phyloP scores from a whole-genome alignment of 1,140 invertebrate genomes.

The Drosophila ohnishii region DNA sequence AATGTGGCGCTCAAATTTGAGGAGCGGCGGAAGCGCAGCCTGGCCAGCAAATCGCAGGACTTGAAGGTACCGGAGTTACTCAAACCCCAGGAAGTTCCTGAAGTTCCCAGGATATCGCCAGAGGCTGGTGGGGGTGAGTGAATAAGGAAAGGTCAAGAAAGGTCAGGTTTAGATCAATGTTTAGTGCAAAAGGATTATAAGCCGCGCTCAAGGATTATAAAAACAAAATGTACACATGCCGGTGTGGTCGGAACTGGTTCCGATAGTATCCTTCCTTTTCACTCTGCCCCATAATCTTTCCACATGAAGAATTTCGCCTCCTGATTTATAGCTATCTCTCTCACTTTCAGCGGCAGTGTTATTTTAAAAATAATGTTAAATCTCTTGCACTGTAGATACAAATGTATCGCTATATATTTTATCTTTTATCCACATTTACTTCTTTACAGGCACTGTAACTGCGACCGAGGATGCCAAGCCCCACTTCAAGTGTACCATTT shows the following conservation, averaged over 20 bases:
- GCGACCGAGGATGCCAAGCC: neutral
- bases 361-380: neutral
- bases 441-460: neutral
- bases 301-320: neutral
- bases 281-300: neutral
- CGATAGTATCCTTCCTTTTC: neutral
- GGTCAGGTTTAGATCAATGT: neutral
- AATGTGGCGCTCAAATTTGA: conserved; percentile 64
- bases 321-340: neutral
- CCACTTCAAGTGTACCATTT: conserved; percentile 16
- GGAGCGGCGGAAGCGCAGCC: conserved; percentile 51
- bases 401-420: neutral
- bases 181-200: too few species aligned
- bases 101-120: neutral
- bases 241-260: too few species aligned
- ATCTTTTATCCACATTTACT: neutral
- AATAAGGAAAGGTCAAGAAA: neutral
- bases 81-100: neutral
- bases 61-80: neutral
- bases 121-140: conserved; percentile 2
- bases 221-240: too few species aligned
- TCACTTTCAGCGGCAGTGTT: neutral
- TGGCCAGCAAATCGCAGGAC: conserved; percentile 4
- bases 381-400: neutral
- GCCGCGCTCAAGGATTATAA: too few species aligned